Base-by-base conservation (phyloP, 2,888 invertebrate species). In the Dorcus parallelipipedus region DNA sequence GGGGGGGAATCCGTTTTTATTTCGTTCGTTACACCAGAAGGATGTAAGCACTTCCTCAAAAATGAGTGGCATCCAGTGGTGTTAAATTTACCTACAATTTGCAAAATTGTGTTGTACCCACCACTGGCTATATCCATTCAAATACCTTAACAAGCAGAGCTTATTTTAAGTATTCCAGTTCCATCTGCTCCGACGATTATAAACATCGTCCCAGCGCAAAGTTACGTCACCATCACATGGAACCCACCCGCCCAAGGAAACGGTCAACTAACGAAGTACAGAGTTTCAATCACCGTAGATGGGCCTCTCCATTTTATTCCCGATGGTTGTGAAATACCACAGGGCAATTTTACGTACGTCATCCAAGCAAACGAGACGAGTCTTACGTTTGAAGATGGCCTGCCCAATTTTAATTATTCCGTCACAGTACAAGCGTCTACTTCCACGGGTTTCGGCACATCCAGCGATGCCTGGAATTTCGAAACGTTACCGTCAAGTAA, bases 201-300 rank as follows among this genome's bases (percentile, higher is more conserved):
- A n/a, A 26, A 54, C 8, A 38, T 47, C 23, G 39, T 45, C 20
- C 49, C 26, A 9, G 10, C 1, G 45, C 52, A 9, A 23, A 52
- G 41, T n/a, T 9, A 49, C 7, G 55, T 56, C 23, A 10, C 38
- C 3, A 17, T 62, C 9, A 38, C 41, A 39, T 64, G 64, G 64
- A 33, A 58, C 1, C 59, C 57, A 49, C 62, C 64, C 2, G n/a
- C 6, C 1, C 9, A 40, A 41, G 61, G 56, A 53, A 65, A 63
- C 43, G 65, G 65, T 9, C 9, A 43, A 48, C 39, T 65, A 17
- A 40, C 7, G 33, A 26, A 38, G 8, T 65, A 65, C 41, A n/a
- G 26, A 3, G 9, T 65, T 14, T 8, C 49, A 14, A 49, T 65
- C 17, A 20, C 23, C 9, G 48, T 41, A 10, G 26, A 49, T n/a